Evolutionary conservation across 2,888 invertebrate species (phyloP).

Genomic region (Cinara cedri): DNA sequence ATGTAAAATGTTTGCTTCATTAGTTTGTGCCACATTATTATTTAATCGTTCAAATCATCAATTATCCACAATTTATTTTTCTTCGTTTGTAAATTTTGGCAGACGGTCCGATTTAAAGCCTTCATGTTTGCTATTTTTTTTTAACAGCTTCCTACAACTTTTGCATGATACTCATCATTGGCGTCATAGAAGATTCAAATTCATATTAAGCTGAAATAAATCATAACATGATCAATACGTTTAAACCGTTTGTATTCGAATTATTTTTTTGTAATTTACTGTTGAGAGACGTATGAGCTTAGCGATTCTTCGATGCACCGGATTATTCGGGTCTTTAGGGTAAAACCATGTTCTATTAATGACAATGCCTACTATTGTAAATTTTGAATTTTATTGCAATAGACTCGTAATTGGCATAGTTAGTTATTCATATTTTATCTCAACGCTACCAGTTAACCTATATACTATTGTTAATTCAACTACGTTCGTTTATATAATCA

Average conservation of each 20-base stretch:
- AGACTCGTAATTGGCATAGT: too few species aligned
- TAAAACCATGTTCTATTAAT: slow-evolving; percentile 1
- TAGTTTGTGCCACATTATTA: too few species aligned
- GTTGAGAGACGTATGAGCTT: background rate
- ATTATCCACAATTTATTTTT: slow-evolving; percentile 4
- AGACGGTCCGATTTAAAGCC: background rate
- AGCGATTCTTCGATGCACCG: background rate
- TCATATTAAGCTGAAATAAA: background rate
- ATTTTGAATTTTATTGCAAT: too few species aligned
- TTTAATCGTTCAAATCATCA: too few species aligned
- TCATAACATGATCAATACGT: too few species aligned
- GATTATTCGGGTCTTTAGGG: slow-evolving; percentile 6
- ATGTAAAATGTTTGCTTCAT: too few species aligned
- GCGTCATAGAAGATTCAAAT: background rate
- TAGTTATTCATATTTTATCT: too few species aligned
- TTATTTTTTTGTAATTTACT: background rate
- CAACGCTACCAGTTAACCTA: background rate
- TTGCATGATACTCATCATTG: background rate
- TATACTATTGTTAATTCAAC: too few species aligned
- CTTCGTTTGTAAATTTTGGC: background rate
- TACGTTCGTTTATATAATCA: background rate
- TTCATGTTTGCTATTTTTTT: background rate
- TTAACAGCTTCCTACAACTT: background rate
- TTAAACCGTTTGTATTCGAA: too few species aligned
- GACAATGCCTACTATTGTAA: background rate